Percentiles rank a stretch among this genome's conserved stretches.
These are phyloP conservation scores for Sapajus apella DNA, from an alignment of 2,113 vertebrate genomes.

Conservation along the genomic window DNA sequence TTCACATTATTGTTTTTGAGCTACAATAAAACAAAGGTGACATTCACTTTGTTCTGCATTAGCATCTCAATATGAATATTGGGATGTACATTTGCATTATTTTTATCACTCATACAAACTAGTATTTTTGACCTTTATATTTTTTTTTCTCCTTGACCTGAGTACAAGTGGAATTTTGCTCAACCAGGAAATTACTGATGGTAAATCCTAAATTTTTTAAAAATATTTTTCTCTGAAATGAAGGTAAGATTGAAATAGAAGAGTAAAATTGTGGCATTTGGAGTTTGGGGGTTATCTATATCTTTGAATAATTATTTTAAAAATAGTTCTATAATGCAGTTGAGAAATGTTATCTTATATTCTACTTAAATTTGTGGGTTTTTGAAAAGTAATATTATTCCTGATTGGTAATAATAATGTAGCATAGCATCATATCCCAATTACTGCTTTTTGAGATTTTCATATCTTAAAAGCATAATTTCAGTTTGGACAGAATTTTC, in stretches of 20 bases:
- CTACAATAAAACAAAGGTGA: background rate
- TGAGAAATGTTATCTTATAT: conserved; percentile 32
- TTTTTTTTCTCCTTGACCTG: conserved; percentile 38
- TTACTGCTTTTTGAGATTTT: background rate
- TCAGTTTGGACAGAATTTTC: conserved; percentile 19
- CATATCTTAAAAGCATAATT: conserved; percentile 32
- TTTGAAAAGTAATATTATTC: background rate
- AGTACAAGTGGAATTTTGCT: background rate
- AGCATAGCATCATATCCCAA: background rate
- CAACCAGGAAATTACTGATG: background rate
- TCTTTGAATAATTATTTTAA: background rate
- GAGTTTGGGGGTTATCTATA: background rate
- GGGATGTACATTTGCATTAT: background rate
- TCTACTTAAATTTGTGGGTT: background rate
- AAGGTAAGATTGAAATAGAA: background rate
- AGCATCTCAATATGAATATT: conserved; percentile 19
- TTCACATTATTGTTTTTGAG: conserved; percentile 13
- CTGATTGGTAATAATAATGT: background rate
- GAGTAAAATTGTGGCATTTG: background rate
- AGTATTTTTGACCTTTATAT: conserved; percentile 4
- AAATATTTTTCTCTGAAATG: background rate
- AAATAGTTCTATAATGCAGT: background rate
- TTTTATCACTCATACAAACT: conserved; percentile 5
- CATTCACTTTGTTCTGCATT: background rate
- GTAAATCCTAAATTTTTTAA: background rate